A percentile compares a stretch with the other conserved stretches of the same genome.
These are phyloP conservation scores for Trissonchulus latispiculum DNA, from an alignment of 2,888 invertebrate species.

Conservation along the genomic window DNA sequence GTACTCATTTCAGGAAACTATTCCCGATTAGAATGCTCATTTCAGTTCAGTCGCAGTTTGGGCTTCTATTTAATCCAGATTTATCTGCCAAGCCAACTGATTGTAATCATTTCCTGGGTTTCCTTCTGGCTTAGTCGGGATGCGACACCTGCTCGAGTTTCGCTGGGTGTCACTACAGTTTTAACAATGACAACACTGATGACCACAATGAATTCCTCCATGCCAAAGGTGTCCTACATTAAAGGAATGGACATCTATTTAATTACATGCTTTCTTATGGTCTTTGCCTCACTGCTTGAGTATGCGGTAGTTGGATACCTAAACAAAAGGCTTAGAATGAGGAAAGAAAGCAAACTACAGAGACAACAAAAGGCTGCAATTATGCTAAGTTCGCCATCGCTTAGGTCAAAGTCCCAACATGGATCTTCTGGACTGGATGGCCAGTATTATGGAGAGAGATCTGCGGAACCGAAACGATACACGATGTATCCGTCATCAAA, in stretches of 20 bases:
- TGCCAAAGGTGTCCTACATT: conserved; percentile 92
- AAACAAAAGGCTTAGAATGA: conserved; percentile 91
- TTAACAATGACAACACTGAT: conserved; percentile 86
- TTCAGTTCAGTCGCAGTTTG: conserved; percentile 47
- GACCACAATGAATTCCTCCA: conserved; percentile 87
- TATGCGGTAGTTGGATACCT: conserved; percentile 93
- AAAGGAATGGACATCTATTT: conserved; percentile 92
- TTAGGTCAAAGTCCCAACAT: background rate
- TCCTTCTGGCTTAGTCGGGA: conserved; percentile 52
- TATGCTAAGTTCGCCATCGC: background rate
- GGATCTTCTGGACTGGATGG: too few species aligned
- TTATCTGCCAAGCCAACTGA: conserved; percentile 50
- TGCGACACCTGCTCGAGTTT: conserved; percentile 50
- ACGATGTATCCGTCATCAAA: background rate
- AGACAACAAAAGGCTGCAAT: background rate
- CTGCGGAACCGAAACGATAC: background rate
- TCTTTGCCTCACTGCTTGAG: conserved; percentile 88
- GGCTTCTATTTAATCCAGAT: conserved; percentile 52
- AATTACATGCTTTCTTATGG: conserved; percentile 96
- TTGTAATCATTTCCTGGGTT: conserved; percentile 52
- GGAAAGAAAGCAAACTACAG: conserved; percentile 55
- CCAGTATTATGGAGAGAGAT: background rate
- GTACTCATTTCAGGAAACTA: conserved; percentile 39
- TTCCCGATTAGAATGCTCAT: conserved; percentile 50
- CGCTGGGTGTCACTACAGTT: conserved; percentile 50